phyloP scores from a whole-genome alignment of 2,888 invertebrate genomes.

The Thera obeliscata region DNA sequence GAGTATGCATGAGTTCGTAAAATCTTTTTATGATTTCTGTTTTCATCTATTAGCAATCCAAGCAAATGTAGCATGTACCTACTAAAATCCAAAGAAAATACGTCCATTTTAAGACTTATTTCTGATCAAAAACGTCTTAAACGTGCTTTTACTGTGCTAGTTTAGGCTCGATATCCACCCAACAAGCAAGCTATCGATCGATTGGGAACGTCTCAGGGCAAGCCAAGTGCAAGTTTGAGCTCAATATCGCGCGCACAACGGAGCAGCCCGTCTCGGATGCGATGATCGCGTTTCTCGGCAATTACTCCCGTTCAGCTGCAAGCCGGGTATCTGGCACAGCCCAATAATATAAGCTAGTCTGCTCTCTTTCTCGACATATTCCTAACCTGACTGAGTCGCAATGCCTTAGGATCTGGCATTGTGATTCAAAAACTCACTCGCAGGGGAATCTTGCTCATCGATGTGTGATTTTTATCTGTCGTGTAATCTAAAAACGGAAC shows the following conservation, averaged over 20 bases:
- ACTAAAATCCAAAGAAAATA: background rate
- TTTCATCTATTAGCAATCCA: too few relatives aligned
- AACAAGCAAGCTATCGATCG: slow-evolving; percentile 22
- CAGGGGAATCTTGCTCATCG: too few relatives aligned
- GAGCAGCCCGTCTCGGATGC: slow-evolving; percentile 30
- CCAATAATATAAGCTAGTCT: background rate
- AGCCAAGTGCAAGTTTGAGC: slow-evolving; percentile 32
- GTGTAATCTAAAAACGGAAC: too few relatives aligned
- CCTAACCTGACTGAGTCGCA: too few relatives aligned
- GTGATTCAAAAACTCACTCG: too few relatives aligned
- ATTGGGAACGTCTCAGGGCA: slow-evolving; percentile 18
- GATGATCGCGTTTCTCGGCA: slow-evolving; percentile 57
- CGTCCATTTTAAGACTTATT: background rate
- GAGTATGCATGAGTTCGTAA: too few relatives aligned
- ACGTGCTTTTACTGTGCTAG: slow-evolving; percentile 6
- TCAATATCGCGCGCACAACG: slow-evolving; percentile 32
- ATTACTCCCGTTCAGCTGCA: slow-evolving; percentile 51
- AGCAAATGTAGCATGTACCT: too few relatives aligned
- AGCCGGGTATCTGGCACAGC: slow-evolving; percentile 20
- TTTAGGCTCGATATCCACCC: slow-evolving; percentile 20
- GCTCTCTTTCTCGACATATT: background rate
- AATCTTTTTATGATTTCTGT: too few relatives aligned
- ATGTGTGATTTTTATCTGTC: too few relatives aligned
- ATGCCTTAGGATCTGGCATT: too few relatives aligned
- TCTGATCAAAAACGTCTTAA: background rate